Base-by-base conservation (phyloP, 2,888 invertebrate genomes). In the Drosophila histrio region DNA sequence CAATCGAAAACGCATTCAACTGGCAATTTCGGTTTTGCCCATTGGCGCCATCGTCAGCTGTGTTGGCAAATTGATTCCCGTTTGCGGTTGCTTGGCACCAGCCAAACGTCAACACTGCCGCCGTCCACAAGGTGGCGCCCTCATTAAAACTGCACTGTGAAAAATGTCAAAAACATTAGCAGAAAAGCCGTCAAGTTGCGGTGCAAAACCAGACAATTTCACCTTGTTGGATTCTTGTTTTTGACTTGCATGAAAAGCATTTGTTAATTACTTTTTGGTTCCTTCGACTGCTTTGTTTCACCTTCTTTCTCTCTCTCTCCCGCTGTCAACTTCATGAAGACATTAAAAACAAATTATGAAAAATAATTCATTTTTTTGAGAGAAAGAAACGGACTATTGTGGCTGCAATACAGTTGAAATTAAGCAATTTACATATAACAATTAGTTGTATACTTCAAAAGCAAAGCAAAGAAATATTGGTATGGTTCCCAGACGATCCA, bases 1-100 rank as follows among this genome's bases (percentile, higher is more conserved):
- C 84, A 88, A 85, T 85, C 80, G 88, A 85, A 88, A 85, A 85
- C 74, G 87, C 88, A 88, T 85, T 85, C 75, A 83, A 80, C 86
- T 83, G 88, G 83, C 87, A 85, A 85, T 88, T 85, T 86, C 61
- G 76, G 84, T 69, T 78, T 78, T 72, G 63, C 60, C 60, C 69
- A 43, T 39, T 66, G 76, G 72, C 82, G 71, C 71, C 73, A 63
- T 60, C 53, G 69, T 46, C 56, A 60, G 62, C 65, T 63, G 58
- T 41, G 61, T 56, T 62, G 69, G 68, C 79, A 82, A 85, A 88
- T 85, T 88, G 86, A 88, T 85, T 88, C 76, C 67, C 72, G 79
- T 53, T 73, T 82, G 86, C 71, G 86, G 88, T 78, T 64, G 56
- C 70, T 70, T 76, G 76, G 78, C 86, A 70, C 60, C 57, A 50